Evolutionary conservation across 2,888 invertebrate genomes (phyloP).

Genomic region (Euphydryas editha): DNA sequence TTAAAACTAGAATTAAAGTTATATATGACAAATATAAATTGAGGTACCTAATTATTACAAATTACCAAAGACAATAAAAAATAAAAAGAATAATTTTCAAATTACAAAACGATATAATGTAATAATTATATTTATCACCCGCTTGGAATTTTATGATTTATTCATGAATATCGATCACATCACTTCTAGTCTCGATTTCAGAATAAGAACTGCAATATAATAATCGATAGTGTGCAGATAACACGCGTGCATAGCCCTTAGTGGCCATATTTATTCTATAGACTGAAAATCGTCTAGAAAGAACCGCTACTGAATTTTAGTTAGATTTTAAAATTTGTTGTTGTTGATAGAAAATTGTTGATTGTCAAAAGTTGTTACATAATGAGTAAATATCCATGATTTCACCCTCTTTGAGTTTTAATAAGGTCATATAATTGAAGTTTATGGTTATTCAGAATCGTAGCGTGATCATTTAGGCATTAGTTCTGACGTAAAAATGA

Average conservation of each 20-base stretch:
- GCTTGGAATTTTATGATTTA: not conserved
- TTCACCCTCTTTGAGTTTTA: no score
- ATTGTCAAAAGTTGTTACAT: no score
- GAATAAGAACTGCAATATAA: slow-evolving; percentile 8
- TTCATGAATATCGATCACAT: not conserved
- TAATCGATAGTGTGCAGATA: slow-evolving; percentile 52
- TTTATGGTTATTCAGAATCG: no score
- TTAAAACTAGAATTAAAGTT: not conserved
- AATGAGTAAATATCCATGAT: no score
- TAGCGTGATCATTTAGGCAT: no score
- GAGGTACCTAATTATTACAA: no score
- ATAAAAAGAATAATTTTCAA: no score
- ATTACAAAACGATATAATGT: not conserved
- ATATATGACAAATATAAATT: not conserved
- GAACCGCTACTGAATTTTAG: not conserved
- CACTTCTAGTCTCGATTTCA: not conserved
- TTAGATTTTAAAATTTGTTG: no score
- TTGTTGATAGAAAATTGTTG: no score
- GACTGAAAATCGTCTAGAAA: slow-evolving; percentile 17
- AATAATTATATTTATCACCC: not conserved
- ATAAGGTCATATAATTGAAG: no score
- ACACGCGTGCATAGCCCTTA: slow-evolving; percentile 52
- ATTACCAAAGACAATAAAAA: no score
- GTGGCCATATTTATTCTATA: slow-evolving; percentile 28
- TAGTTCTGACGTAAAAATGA: no score